Conservation (phyloP, 2,113 vertebrate genomes). For the Odocoileus virginianus region DNA sequence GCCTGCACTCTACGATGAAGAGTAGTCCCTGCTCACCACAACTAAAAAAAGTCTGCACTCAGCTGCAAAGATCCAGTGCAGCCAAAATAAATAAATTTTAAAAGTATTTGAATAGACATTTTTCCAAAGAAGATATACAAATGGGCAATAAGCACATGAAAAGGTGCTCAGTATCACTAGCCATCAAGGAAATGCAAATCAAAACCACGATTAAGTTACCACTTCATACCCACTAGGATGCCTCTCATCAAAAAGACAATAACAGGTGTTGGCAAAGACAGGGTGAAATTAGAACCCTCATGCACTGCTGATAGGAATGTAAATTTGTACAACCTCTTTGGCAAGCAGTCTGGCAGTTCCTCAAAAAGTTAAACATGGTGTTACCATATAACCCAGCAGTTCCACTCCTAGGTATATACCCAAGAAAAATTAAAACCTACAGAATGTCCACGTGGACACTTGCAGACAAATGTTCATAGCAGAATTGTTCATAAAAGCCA, state of each 20-base stretch:
- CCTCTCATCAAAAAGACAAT: neutral
- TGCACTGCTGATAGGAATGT: neutral
- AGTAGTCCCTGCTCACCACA: neutral
- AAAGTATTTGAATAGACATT: neutral
- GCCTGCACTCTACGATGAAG: neutral
- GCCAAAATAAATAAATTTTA: neutral
- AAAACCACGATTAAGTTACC: neutral
- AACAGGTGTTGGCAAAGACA: neutral
- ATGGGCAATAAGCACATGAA: neutral
- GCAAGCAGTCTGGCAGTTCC: neutral
- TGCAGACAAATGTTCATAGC: neutral
- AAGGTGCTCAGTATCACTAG: neutral
- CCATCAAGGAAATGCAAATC: neutral
- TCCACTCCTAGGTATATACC: neutral
- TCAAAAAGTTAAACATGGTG: neutral
- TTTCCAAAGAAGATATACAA: neutral
- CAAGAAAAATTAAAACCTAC: neutral
- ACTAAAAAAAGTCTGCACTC: neutral
- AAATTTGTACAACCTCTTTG: neutral
- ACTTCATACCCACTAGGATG: neutral
- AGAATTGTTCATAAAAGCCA: neutral
- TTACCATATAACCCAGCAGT: neutral
- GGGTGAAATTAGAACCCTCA: neutral
- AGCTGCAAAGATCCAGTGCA: neutral
- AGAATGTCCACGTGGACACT: neutral